Evolutionary conservation across 2,113 vertebrate genomes (phyloP).

Genomic region (Microtus montanus): DNA sequence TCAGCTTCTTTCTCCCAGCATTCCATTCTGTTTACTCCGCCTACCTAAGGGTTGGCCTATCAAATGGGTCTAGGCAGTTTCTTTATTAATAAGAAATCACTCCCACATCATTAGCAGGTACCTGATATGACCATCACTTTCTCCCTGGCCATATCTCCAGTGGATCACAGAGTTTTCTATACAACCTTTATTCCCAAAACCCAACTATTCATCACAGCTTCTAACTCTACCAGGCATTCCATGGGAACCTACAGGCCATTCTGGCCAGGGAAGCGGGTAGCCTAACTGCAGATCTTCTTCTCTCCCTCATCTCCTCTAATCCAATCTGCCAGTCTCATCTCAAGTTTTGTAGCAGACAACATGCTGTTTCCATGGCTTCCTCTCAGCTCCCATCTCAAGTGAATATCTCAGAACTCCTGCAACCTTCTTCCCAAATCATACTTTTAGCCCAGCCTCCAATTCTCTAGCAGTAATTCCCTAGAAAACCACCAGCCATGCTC

Average conservation of each 20-base stretch:
- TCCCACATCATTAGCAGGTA: too few relatives aligned
- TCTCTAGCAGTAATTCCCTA: neutral
- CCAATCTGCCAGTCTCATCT: neutral
- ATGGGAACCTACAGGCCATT: neutral
- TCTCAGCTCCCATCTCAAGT: neutral
- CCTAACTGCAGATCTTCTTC: neutral
- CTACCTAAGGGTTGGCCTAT: too few relatives aligned
- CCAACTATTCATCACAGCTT: neutral
- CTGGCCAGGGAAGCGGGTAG: accelerated
- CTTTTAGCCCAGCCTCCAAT: neutral
- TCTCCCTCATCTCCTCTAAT: neutral
- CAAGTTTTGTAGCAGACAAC: too few relatives aligned
- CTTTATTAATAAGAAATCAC: too few relatives aligned
- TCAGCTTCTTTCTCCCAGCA: too few relatives aligned
- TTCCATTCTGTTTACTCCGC: too few relatives aligned
- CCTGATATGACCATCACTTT: neutral
- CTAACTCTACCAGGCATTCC: neutral
- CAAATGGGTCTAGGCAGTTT: too few relatives aligned
- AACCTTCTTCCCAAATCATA: neutral
- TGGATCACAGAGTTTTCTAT: neutral
- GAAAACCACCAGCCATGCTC: neutral
- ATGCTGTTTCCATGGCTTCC: neutral
- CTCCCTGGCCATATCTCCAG: neutral
- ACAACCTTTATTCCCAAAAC: neutral
- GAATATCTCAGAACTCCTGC: neutral